Evolutionary conservation across 2,113 vertebrate genomes (phyloP).

Genomic region (Oxygymnocypris stewartii): DNA sequence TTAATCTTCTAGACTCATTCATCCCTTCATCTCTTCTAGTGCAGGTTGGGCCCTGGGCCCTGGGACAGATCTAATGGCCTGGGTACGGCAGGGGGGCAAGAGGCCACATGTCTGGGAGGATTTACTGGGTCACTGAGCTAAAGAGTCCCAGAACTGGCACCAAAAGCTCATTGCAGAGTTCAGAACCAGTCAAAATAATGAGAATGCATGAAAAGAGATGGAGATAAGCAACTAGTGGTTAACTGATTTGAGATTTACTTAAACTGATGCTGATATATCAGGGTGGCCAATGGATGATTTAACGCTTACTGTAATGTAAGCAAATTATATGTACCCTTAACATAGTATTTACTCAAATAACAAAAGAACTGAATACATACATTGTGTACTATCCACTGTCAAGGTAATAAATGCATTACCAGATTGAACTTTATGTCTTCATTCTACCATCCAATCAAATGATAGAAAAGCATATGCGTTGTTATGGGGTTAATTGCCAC

Average conservation of each 20-base stretch:
- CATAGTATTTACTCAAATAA: background rate
- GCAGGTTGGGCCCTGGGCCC: background rate
- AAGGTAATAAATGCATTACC: background rate
- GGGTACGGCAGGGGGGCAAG: slow-evolving; percentile 24
- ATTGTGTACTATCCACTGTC: background rate
- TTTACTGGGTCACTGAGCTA: slow-evolving; percentile 57
- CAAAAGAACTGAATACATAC: background rate
- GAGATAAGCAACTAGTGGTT: slow-evolving; percentile 1
- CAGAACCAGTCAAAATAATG: background rate
- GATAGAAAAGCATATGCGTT: background rate
- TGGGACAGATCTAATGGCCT: slow-evolving; percentile 29
- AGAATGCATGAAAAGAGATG: background rate
- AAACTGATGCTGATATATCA: background rate
- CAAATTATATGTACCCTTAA: background rate
- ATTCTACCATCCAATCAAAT: background rate
- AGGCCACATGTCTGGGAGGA: slow-evolving; percentile 32
- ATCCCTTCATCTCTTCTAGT: slow-evolving; percentile 11
- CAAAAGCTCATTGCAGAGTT: slow-evolving; percentile 2
- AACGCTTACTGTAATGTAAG: background rate
- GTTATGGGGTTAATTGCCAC: slow-evolving; percentile 10
- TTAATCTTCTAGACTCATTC: slow-evolving; percentile 2
- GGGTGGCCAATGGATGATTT: background rate
- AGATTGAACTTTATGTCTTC: background rate
- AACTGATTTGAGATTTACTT: slow-evolving; percentile 3
- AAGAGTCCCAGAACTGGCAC: slow-evolving; percentile 44